A percentile compares a stretch with the other conserved stretches of the same genome.
Evolutionary conservation across 2,888 invertebrate genomes (phyloP).

Genomic region (Polyommatus icarus): DNA sequence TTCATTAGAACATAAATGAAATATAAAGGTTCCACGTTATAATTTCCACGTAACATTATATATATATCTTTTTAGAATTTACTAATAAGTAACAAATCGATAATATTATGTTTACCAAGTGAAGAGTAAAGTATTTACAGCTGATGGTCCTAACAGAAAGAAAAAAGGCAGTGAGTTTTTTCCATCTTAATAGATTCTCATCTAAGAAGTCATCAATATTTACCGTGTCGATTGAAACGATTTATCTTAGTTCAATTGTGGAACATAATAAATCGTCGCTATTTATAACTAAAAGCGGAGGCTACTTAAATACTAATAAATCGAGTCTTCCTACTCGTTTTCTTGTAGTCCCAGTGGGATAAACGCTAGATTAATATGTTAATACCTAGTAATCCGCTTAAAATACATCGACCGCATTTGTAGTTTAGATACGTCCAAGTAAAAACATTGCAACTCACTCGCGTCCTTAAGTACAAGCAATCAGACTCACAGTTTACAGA

Average conservation of each 20-base stretch:
- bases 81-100: neutral
- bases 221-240: neutral
- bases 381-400: slow-evolving; percentile 23
- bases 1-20: neutral
- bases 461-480: slow-evolving; percentile 47
- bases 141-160: neutral
- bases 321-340: slow-evolving; percentile 12
- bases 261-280: slow-evolving; percentile 8
- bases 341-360: slow-evolving; percentile 10
- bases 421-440: slow-evolving; percentile 26
- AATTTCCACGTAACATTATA: neutral
- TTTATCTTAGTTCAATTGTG: slow-evolving; percentile 6
- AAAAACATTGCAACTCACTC: slow-evolving; percentile 33
- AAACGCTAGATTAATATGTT: slow-evolving; percentile 28
- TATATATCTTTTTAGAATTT: too few relatives aligned
- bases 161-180: neutral
- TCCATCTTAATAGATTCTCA: neutral
- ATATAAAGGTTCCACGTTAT: neutral
- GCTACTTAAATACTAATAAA: slow-evolving; percentile 25
- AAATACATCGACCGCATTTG: slow-evolving; percentile 26
- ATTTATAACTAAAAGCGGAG: slow-evolving; percentile 23
- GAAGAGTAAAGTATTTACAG: neutral
- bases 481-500: slow-evolving; percentile 65
- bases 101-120: neutral
- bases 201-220: neutral